Conservation (phyloP, 2,113 vertebrate species). For the Poeciliopsis prolifica region DNA sequence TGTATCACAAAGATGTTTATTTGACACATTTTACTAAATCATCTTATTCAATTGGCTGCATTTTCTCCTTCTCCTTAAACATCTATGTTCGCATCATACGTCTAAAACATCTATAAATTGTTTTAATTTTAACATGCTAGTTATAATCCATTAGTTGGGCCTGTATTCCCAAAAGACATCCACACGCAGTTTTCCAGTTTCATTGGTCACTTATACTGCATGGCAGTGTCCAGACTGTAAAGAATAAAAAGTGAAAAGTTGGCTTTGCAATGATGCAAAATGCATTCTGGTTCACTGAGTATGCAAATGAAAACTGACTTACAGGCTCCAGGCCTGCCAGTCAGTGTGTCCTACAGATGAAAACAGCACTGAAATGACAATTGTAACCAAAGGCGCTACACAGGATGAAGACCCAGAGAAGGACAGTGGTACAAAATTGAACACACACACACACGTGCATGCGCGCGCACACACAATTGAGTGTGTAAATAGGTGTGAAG, state of each 20-base stretch:
- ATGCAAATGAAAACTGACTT: conserved; percentile 64
- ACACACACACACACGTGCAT: not conserved
- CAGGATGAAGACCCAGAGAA: conserved; percentile 53
- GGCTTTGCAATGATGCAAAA: conserved; percentile 26
- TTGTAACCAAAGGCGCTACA: conserved; percentile 48
- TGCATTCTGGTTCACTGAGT: conserved; percentile 44
- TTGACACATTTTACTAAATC: not conserved
- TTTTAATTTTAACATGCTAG: not conserved
- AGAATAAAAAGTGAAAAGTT: conserved; percentile 21
- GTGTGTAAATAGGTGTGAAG: conserved; percentile 17
- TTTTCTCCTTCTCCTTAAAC: not conserved
- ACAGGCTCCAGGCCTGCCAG: conserved; percentile 46
- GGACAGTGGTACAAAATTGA: conserved; percentile 39
- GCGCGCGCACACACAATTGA: conserved; percentile 15
- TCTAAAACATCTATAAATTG: not conserved
- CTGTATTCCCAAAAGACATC: not conserved
- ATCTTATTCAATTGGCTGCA: not conserved
- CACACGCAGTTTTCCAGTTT: not conserved
- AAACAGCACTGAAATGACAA: conserved; percentile 55
- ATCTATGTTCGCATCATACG: not conserved
- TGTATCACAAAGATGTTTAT: not conserved
- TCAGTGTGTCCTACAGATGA: conserved; percentile 50
- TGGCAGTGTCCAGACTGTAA: conserved; percentile 10
- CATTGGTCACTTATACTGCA: conserved; percentile 8
- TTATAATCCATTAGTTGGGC: not conserved